These are phyloP conservation scores for Podilymbus podiceps DNA, from an alignment of 2,113 vertebrate genomes.

Conservation along the genomic window DNA sequence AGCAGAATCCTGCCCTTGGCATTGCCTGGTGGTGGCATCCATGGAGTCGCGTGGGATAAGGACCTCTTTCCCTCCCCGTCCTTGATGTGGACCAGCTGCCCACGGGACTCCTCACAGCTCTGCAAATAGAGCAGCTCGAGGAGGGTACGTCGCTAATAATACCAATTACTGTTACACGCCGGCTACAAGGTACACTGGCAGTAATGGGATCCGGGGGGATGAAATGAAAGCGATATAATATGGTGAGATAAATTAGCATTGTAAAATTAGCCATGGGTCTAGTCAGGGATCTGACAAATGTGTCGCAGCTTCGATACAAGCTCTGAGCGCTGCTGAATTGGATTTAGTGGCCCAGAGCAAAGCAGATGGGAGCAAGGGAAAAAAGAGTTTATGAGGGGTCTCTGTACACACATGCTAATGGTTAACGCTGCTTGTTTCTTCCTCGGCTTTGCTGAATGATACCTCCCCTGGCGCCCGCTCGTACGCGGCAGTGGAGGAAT, in stretches of 20 bases:
- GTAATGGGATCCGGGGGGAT: slow-evolving; percentile 63
- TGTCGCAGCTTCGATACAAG: slow-evolving; percentile 23
- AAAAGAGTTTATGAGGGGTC: slow-evolving; percentile 17
- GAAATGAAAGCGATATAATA: slow-evolving; percentile 63
- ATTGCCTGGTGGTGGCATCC: fast-evolving
- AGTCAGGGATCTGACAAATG: slow-evolving; percentile 67
- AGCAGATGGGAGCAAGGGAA: slow-evolving; percentile 29
- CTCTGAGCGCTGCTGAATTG: slow-evolving; percentile 25
- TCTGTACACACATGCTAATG: not conserved
- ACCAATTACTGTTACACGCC: slow-evolving; percentile 64
- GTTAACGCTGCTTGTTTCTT: slow-evolving; percentile 38
- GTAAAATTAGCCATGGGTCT: slow-evolving; percentile 70
- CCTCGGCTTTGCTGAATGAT: not conserved
- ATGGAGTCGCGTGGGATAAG: fast-evolving
- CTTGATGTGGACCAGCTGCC: not conserved
- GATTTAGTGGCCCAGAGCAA: slow-evolving; percentile 64
- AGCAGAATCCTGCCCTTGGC: not conserved
- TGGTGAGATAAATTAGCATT: slow-evolving; percentile 66
- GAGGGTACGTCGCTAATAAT: slow-evolving; percentile 42
- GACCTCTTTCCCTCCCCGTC: not conserved
- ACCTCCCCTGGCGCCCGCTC: not conserved
- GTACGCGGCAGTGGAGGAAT: fast-evolving
- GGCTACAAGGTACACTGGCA: slow-evolving; percentile 59
- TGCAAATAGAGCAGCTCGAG: slow-evolving; percentile 30
- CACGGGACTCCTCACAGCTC: not conserved